Base-by-base conservation (phyloP, 1,140 invertebrate species). In the Drosophila kohkoa region DNA sequence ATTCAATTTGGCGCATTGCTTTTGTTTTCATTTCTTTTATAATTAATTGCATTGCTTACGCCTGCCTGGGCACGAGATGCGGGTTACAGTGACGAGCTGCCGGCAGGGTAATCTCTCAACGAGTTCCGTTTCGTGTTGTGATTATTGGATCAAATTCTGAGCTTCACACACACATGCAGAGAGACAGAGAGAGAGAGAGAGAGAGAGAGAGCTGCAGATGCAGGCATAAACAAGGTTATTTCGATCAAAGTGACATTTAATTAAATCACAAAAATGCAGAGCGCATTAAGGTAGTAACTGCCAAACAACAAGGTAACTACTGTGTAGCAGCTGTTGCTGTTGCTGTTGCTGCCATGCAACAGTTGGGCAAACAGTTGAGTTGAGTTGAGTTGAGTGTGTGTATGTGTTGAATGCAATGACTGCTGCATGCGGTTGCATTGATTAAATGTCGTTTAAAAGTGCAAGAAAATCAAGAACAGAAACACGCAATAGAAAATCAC, bases 41-140 rank as follows among this genome's bases (percentile, higher is more conserved):
- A 88, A 88, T 88, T 87, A 87, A 87, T 87, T 87, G 83, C 83
- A 87, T 87, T 87, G 83, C 83, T 87, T 72, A 82, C 83, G 83
- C 77, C 71, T 82, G 77, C 80, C 63, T 88, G 80, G 28, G 28
- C 32, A 7, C 6, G 16, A 32, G 30, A 68, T 59, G 73, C 52
- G 68, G 67, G 73, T 51, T 49, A 48, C 25, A n/a, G 20, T 32
- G 35, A 38, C 35, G 35, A 38, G 35, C 35, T 7, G 32, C 2
- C 7, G 10, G 35, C 7, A 10, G 6, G 35, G 32, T 1, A 32
- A 32, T 32, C 32, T 32, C 32, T 32, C 32, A 38, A 10, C 2
- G 35, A 25, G 20, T 38, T 28, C 51, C 67, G 52, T 77, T 77
- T 45, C 77, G 41, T 80, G 77, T 54, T 75, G 75, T 68, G 82